Evolutionary conservation across 2,797 vertebrate species (phyloP).

Genomic region (Tenualosa thibaudeaui): DNA sequence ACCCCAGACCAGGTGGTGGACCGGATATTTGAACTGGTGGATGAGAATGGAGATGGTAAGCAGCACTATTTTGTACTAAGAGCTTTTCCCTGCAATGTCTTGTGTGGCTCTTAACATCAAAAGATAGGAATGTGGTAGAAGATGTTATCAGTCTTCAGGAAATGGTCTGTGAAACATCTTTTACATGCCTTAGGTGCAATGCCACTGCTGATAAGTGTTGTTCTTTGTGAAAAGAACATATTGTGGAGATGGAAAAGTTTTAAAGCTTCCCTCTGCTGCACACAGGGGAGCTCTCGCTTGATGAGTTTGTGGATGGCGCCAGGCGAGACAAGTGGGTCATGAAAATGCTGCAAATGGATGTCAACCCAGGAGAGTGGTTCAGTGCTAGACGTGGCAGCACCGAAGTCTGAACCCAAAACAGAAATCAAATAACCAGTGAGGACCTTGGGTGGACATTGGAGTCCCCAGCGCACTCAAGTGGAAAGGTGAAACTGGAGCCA

Average conservation of each 20-base stretch:
- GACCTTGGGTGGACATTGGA: background rate
- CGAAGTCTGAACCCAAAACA: constrained; percentile 64
- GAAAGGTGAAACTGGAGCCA: background rate
- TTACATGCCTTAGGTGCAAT: background rate
- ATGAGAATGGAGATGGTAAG: constrained; percentile 94
- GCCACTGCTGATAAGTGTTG: background rate
- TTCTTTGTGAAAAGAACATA: background rate
- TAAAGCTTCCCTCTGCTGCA: background rate
- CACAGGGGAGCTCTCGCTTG: constrained; percentile 89
- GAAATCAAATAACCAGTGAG: background rate
- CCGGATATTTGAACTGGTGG: constrained; percentile 94
- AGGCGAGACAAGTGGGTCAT: constrained; percentile 94
- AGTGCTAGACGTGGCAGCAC: constrained; percentile 74
- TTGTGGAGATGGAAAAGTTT: background rate
- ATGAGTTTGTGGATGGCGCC: constrained; percentile 91
- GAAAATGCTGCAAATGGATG: constrained; percentile 96
- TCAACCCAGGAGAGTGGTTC: constrained; percentile 88
- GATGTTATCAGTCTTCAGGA: background rate
- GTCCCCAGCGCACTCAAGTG: background rate
- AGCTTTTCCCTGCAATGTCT: background rate
- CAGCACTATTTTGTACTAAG: constrained; percentile 38
- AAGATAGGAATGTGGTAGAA: background rate
- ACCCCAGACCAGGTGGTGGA: constrained; percentile 93
- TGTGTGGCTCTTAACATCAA: background rate
- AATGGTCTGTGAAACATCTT: background rate